phyloP scores from a whole-genome alignment of 1,140 invertebrate species.

The Drosophila pruinosa region DNA sequence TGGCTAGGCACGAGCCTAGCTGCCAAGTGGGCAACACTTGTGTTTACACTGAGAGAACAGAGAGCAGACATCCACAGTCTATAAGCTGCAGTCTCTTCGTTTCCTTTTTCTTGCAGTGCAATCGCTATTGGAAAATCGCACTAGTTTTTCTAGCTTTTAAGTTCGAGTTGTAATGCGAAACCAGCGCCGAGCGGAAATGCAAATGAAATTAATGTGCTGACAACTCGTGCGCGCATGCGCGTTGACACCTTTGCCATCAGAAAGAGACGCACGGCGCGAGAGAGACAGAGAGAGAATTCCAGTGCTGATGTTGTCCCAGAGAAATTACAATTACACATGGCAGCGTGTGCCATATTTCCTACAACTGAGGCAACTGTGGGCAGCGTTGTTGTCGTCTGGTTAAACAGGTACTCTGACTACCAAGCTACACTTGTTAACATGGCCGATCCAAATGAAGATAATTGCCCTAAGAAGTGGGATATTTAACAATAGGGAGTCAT shows the following conservation, averaged over 20 bases:
- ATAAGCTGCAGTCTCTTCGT: too few relatives aligned
- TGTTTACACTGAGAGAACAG: constrained; percentile 3
- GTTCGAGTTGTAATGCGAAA: constrained; percentile 73
- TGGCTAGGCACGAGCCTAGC: constrained; percentile 65
- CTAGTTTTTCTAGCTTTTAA: constrained; percentile 73
- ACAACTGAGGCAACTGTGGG: constrained; percentile 32
- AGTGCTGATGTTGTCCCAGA: constrained; percentile 29
- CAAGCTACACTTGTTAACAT: constrained; percentile 76
- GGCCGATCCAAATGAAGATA: constrained; percentile 30
- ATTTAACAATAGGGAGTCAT: neutral
- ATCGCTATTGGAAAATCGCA: constrained; percentile 58
- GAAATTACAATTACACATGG: constrained; percentile 77
- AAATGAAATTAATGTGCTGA: constrained; percentile 82
- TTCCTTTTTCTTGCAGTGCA: constrained; percentile 10
- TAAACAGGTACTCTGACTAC: constrained; percentile 74
- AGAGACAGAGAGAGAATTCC: constrained; percentile 16
- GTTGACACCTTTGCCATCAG: constrained; percentile 68
- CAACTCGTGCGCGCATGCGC: constrained; percentile 76
- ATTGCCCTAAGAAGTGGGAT: constrained; percentile 34
- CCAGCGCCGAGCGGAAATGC: constrained; percentile 78
- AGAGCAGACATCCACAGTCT: neutral
- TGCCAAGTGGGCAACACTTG: constrained; percentile 65
- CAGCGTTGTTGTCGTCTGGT: constrained; percentile 60
- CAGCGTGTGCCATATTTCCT: constrained; percentile 77
- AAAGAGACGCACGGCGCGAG: neutral